These are phyloP conservation scores for Lasiommata megera DNA, from an alignment of 2,888 invertebrate species.

Conservation along the genomic window DNA sequence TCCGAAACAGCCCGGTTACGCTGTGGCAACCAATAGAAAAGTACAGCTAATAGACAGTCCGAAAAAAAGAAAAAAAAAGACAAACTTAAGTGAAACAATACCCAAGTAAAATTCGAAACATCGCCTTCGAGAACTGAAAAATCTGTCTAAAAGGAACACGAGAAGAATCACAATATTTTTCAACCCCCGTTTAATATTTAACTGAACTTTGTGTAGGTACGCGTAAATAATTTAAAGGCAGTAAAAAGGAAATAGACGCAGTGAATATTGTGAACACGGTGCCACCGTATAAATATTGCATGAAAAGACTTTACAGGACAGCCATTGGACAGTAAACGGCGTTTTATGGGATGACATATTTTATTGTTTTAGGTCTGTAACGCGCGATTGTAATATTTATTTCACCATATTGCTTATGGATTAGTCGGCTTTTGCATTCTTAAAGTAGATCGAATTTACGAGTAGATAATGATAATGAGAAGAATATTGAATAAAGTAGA, in stretches of 20 bases:
- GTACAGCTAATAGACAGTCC: too few species aligned
- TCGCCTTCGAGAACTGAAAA: not conserved
- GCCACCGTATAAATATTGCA: slow-evolving; percentile 68
- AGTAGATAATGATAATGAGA: too few species aligned
- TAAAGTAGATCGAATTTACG: too few species aligned
- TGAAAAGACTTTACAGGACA: slow-evolving; percentile 65
- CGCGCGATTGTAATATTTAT: slow-evolving; percentile 44
- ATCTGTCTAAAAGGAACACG: not conserved
- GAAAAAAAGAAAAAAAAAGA: too few species aligned
- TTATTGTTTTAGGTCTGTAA: slow-evolving; percentile 69
- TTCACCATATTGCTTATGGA: slow-evolving; percentile 53
- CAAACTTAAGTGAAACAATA: too few species aligned
- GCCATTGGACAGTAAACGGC: slow-evolving; percentile 70
- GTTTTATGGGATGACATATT: slow-evolving; percentile 67
- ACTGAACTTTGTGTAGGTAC: slow-evolving; percentile 32
- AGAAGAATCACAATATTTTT: slow-evolving; percentile 19
- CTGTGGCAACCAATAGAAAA: too few species aligned
- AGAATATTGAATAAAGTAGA: too few species aligned
- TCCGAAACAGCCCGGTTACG: too few species aligned
- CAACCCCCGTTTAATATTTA: slow-evolving; percentile 33
- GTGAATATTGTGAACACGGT: slow-evolving; percentile 31
- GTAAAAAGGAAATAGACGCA: slow-evolving; percentile 39
- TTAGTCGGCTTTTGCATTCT: slow-evolving; percentile 19
- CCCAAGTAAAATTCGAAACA: too few species aligned
- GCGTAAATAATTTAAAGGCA: slow-evolving; percentile 42